Evolutionary conservation across 2,113 vertebrate species (phyloP), one percentile per base, ranked within the genome.

Genomic region (Sclerurus mexicanus): DNA sequence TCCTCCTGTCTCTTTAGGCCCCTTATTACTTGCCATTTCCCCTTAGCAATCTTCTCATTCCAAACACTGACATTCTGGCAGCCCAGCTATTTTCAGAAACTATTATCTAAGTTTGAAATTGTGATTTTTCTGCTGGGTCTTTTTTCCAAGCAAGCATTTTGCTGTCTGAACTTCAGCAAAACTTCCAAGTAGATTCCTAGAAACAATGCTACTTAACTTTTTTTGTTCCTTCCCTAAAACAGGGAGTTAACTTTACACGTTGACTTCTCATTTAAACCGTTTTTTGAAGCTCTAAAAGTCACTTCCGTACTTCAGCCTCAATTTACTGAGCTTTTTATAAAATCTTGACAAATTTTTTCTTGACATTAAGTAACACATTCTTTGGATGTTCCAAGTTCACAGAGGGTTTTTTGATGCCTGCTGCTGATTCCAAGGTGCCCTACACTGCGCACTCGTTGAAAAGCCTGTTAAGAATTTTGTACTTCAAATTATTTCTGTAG

Each of bases 1-100:
- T 96, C 92, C 96, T 89, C 80, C 71, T 27, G 80, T 86, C 87
- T 91, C 75, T 95, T 96, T 68, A 78, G 94, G 93, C 68, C 73
- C 77, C 68, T 94, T 85, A 94, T 94, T 97, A 87, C 83, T 92
- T 96, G 86, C 58, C 92, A 87, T 28, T 46, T 75, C 84, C 76
- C 84, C 73, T 91, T 27, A 14, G 73, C 68, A 93, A 95, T 80
- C 64, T 90, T 96, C 86, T 88, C 50, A 77, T 71, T 89, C 71
- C 87, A 91, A 90, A 66, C 30, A 44, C 42, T 91, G 93, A 93
- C 79, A 76, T 87, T 66, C 40, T 72, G 90, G 81, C 94, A 75
- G 84, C 82, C 64, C 76, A 49, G 87, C 75, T 85, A 84, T 95
- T 92, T 89, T 93, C 87, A 93, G 88, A 87, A 91, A 85, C 79